Evolutionary conservation across 2,113 vertebrate species (phyloP).

Genomic region (Struthidea cinerea): DNA sequence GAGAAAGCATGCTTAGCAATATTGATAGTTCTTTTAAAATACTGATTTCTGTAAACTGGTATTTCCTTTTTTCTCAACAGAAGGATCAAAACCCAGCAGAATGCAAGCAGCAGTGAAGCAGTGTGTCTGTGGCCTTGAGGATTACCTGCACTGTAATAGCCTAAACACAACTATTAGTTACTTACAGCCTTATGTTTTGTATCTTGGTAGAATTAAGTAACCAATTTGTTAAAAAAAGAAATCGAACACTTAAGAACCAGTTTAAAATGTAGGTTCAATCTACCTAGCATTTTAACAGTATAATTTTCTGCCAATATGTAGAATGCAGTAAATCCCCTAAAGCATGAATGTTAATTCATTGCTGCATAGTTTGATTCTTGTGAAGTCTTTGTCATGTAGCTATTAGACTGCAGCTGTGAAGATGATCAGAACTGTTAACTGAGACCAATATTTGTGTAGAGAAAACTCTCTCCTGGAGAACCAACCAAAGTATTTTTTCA

Average conservation of each 20-base stretch:
- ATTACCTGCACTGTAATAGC: constrained; percentile 95
- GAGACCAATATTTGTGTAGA: constrained; percentile 70
- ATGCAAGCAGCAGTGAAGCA: constrained; percentile 98
- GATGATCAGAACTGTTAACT: constrained; percentile 71
- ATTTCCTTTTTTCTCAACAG: constrained; percentile 75
- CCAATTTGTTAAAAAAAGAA: constrained; percentile 85
- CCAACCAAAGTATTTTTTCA: constrained; percentile 75
- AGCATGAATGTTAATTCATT: constrained; percentile 89
- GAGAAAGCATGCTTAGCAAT: background rate
- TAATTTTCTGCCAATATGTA: constrained; percentile 83
- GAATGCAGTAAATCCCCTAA: constrained; percentile 78
- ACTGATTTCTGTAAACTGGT: background rate
- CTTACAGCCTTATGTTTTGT: constrained; percentile 99
- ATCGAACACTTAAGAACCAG: constrained; percentile 77
- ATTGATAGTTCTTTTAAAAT: background rate
- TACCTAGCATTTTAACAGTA: constrained; percentile 89
- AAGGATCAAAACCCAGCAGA: constrained; percentile 96
- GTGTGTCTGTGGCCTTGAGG: constrained; percentile 85
- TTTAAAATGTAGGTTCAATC: constrained; percentile 83
- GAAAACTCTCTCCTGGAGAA: constrained; percentile 73
- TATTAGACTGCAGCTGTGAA: constrained; percentile 87
- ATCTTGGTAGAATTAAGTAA: constrained; percentile 95
- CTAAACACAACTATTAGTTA: constrained; percentile 91
- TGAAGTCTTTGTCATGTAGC: constrained; percentile 89
- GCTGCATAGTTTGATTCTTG: constrained; percentile 93